Evolutionary conservation across 2,113 vertebrate species (phyloP).

Genomic region (Bambusicola thoracicus): DNA sequence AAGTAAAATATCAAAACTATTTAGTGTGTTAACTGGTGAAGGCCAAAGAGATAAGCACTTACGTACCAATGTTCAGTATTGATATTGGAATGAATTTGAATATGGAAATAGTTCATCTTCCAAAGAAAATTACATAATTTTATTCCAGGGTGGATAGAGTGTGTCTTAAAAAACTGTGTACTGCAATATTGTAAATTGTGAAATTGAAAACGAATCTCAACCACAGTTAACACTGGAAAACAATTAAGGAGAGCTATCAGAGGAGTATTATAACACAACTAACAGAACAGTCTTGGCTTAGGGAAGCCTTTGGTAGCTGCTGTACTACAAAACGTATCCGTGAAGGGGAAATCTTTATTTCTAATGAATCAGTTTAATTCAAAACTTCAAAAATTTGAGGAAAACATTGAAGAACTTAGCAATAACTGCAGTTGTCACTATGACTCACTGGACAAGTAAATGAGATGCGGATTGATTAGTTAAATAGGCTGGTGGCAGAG

Average conservation of each 20-base stretch:
- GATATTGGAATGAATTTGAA: not conserved
- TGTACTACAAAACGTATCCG: not conserved
- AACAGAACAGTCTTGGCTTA: not conserved
- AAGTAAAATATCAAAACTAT: not conserved
- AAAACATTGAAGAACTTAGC: not conserved
- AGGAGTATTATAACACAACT: not conserved
- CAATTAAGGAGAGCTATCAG: not conserved
- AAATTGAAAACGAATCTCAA: not conserved
- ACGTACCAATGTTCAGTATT: not conserved
- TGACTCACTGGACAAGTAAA: not conserved
- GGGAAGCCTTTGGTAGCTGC: not conserved
- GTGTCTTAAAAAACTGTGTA: not conserved
- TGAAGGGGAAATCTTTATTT: not conserved
- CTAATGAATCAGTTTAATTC: not conserved
- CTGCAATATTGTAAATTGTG: not conserved
- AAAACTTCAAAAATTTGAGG: not conserved
- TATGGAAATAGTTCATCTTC: not conserved
- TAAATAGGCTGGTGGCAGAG: not conserved
- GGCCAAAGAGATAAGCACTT: not conserved
- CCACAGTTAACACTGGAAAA: not conserved
- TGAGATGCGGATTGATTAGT: not conserved
- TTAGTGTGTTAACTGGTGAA: not conserved
- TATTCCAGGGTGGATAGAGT: not conserved
- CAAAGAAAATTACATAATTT: not conserved
- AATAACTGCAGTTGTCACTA: not conserved